Conservation (phyloP, 2,113 vertebrate species). For the Zosterops pallidus region DNA sequence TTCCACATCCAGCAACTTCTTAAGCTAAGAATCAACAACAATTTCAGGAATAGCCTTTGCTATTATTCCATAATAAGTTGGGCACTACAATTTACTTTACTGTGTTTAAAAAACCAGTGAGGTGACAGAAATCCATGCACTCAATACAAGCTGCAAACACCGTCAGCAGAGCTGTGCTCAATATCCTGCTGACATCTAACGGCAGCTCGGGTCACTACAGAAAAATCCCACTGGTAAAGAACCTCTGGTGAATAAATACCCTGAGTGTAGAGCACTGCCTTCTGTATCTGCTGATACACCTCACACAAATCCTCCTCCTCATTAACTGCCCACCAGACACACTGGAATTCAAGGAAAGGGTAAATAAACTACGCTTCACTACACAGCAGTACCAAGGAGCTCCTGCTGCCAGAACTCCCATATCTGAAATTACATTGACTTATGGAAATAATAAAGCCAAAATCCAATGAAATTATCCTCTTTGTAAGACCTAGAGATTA, state of each 20-base stretch:
- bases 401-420: background rate
- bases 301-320: background rate
- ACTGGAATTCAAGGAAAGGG: background rate
- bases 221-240: accelerated
- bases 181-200: background rate
- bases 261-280: accelerated
- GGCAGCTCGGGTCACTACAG: background rate
- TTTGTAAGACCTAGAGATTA: background rate
- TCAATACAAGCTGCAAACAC: accelerated
- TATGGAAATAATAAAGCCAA: background rate
- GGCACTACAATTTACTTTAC: background rate
- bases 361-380: background rate
- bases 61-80: background rate
- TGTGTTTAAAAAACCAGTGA: background rate
- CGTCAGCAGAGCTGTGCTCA: background rate
- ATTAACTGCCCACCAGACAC: background rate
- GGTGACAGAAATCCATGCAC: background rate
- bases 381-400: background rate
- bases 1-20: background rate
- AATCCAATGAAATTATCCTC: background rate
- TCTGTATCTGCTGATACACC: background rate
- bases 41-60: background rate
- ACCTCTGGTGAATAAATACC: accelerated
- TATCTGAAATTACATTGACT: background rate
- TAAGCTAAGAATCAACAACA: background rate